phyloP scores from a whole-genome alignment of 2,797 vertebrate genomes.

The Erethizon dorsatum region DNA sequence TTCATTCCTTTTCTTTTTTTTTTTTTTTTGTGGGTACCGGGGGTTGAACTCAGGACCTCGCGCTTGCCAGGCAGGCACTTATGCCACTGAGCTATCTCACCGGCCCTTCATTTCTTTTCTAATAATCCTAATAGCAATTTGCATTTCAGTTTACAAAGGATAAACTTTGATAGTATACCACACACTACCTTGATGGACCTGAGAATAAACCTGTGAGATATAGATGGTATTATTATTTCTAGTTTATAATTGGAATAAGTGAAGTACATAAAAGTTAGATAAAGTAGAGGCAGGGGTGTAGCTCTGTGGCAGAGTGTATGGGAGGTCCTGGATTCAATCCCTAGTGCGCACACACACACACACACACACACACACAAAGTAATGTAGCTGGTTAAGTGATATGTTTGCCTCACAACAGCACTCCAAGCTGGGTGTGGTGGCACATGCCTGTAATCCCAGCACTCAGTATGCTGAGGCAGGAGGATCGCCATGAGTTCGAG shows the following conservation, averaged over 20 bases:
- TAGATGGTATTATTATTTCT: constrained; percentile 42
- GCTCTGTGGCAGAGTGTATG: not conserved
- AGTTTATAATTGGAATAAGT: constrained; percentile 34
- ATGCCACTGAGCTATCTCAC: too few species aligned
- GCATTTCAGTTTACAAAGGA: constrained; percentile 41
- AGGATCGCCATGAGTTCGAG: not conserved
- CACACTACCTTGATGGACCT: not conserved
- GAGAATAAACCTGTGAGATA: not conserved
- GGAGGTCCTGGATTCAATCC: not conserved
- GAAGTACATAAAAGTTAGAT: constrained; percentile 5
- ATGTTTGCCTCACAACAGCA: not conserved
- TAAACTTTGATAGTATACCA: not conserved
- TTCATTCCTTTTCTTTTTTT: constrained; percentile 18
- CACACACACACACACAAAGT: not conserved
- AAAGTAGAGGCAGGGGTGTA: not conserved
- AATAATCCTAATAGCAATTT: constrained; percentile 51
- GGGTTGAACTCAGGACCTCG: too few species aligned
- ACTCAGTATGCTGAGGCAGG: not conserved
- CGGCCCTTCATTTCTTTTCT: constrained; percentile 23
- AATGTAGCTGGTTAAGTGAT: not conserved
- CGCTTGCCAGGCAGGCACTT: too few species aligned
- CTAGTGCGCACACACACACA: not conserved
- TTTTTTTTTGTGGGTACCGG: too few species aligned
- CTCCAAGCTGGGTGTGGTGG: not conserved
- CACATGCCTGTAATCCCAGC: not conserved